These are phyloP conservation scores for Hippoglossus stenolepis DNA, from an alignment of 2,113 vertebrate genomes.

Conservation along the genomic window DNA sequence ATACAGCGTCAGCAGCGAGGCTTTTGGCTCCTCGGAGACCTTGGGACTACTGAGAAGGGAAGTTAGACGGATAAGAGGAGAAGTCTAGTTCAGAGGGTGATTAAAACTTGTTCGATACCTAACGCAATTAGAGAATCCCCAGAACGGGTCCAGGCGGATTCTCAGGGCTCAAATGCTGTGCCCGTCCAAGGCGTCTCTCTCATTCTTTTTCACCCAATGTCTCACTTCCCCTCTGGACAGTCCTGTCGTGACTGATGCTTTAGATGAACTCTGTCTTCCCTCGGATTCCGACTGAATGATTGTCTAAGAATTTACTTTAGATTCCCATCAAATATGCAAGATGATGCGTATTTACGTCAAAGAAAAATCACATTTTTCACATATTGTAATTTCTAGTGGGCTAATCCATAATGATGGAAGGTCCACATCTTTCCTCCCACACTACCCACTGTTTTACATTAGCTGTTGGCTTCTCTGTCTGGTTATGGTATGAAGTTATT, in stretches of 20 bases:
- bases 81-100: constrained; percentile 64
- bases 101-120: constrained; percentile 70
- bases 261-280: constrained; percentile 36
- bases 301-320: constrained; percentile 1
- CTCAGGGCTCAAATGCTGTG: neutral
- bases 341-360: constrained; percentile 20
- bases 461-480: constrained; percentile 26
- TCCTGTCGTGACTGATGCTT: constrained; percentile 33
- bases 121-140: constrained; percentile 53
- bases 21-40: constrained; percentile 57
- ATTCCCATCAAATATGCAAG: constrained; percentile 48
- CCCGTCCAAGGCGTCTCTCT: constrained; percentile 36
- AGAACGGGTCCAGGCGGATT: constrained; percentile 28
- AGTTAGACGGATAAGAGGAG: constrained; percentile 48
- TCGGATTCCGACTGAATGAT: constrained; percentile 40
- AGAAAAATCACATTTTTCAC: constrained; percentile 23
- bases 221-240: constrained; percentile 51
- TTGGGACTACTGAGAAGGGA: constrained; percentile 44
- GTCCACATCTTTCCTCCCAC: constrained; percentile 15
- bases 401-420: constrained; percentile 2
- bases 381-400: neutral
- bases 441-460: constrained; percentile 34
- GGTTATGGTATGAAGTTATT: constrained; percentile 25
- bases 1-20: constrained; percentile 41
- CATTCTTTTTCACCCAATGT: constrained; percentile 42